Evolutionary conservation across 2,888 invertebrate genomes (phyloP).

Genomic region (Cephus pulcher): DNA sequence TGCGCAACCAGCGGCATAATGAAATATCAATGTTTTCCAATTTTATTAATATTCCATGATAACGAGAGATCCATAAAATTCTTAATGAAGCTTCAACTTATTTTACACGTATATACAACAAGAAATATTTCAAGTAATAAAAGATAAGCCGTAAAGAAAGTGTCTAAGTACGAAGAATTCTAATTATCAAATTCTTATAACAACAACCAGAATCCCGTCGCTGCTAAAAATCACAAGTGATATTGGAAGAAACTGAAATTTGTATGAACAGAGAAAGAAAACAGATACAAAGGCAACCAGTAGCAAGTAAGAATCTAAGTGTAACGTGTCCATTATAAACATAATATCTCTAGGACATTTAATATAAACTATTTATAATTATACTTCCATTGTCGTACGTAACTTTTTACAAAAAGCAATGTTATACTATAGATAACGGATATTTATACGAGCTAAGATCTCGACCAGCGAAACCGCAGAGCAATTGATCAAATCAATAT

Average conservation of each 20-base stretch:
- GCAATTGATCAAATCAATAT: not conserved
- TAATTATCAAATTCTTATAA: not conserved
- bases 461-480: not conserved
- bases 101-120: not conserved
- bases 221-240: not conserved
- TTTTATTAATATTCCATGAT: not conserved
- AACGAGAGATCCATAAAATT: not conserved
- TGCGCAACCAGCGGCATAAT: not conserved
- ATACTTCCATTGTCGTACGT: conserved; percentile 13
- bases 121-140: not conserved
- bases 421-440: not conserved
- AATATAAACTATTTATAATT: not conserved
- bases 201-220: not conserved
- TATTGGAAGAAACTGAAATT: not conserved
- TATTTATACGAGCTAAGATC: not conserved
- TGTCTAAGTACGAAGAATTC: not conserved
- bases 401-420: conserved; percentile 24
- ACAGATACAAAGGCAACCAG: not conserved
- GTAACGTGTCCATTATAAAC: not conserved
- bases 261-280: not conserved
- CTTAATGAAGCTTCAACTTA: not conserved
- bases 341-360: not conserved
- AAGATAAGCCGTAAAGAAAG: not conserved
- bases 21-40: not conserved
- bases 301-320: not conserved